phyloP scores from a whole-genome alignment of 2,113 vertebrate genomes.

The Mandrillus leucophaeus region DNA sequence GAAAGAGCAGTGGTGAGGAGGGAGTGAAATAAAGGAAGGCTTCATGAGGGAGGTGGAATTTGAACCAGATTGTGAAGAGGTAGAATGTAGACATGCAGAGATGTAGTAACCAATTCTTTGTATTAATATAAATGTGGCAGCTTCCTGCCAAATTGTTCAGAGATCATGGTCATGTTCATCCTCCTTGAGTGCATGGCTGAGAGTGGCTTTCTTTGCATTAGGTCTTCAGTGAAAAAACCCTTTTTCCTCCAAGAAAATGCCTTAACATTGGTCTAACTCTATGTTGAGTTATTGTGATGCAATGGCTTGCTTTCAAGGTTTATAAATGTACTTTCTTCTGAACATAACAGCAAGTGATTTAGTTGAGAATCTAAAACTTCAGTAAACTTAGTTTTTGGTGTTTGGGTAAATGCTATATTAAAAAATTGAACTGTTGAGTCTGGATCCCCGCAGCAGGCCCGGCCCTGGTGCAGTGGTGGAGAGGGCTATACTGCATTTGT shows the following conservation, averaged over 20 bases:
- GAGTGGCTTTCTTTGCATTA: not conserved
- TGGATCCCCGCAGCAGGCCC: not conserved
- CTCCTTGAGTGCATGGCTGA: not conserved
- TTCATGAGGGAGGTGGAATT: not conserved
- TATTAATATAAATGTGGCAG: no score
- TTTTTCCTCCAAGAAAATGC: not conserved
- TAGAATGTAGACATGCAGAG: not conserved
- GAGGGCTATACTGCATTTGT: not conserved
- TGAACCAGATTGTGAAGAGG: not conserved
- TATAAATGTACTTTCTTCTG: not conserved
- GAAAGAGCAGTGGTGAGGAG: not conserved
- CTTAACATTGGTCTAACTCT: not conserved
- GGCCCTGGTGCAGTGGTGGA: not conserved
- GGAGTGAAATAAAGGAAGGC: not conserved
- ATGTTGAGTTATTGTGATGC: not conserved
- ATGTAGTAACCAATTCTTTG: not conserved
- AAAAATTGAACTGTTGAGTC: not conserved
- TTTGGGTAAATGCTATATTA: not conserved
- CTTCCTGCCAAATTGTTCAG: not conserved
- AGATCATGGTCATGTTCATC: not conserved
- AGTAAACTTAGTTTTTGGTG: not conserved
- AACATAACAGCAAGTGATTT: not conserved
- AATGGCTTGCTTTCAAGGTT: not conserved
- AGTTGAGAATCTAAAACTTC: not conserved
- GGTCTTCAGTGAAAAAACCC: not conserved